Conservation (phyloP, 1,140 invertebrate species). For the Saccostrea glomerata region DNA sequence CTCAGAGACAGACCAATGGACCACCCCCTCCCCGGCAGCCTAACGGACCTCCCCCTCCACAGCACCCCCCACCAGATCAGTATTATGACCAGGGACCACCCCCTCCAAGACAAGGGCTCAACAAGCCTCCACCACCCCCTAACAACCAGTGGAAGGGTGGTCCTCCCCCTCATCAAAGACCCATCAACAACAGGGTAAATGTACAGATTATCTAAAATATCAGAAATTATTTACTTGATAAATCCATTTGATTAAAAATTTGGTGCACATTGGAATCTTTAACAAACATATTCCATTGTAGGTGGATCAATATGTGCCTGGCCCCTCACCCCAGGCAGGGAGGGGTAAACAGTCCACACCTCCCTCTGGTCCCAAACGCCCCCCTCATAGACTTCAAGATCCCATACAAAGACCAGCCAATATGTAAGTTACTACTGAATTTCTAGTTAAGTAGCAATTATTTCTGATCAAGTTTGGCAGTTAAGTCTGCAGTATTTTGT, state of each 20-base stretch:
- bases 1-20: constrained; percentile 42
- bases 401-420: constrained; percentile 63
- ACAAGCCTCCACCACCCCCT: constrained; percentile 32
- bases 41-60: constrained; percentile 57
- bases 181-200: constrained; percentile 13
- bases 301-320: constrained; percentile 38
- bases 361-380: constrained; percentile 57
- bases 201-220: no score
- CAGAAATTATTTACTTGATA: no score
- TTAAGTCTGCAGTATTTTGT: neutral
- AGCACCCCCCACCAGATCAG: constrained; percentile 52
- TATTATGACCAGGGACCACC: constrained; percentile 58
- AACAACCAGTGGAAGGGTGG: constrained; percentile 41
- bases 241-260: no score
- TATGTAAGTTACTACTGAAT: constrained; percentile 56
- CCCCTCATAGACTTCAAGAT: constrained; percentile 69
- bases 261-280: neutral
- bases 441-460: neutral
- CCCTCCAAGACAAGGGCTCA: neutral
- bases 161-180: constrained; percentile 30
- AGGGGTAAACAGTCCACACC: constrained; percentile 48
- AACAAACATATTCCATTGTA: neutral
- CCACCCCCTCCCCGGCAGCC: constrained; percentile 54
- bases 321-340: constrained; percentile 39
- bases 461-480: neutral